phyloP scores from a whole-genome alignment of 2,113 vertebrate species.

The Mesembrinibis cayennensis region DNA sequence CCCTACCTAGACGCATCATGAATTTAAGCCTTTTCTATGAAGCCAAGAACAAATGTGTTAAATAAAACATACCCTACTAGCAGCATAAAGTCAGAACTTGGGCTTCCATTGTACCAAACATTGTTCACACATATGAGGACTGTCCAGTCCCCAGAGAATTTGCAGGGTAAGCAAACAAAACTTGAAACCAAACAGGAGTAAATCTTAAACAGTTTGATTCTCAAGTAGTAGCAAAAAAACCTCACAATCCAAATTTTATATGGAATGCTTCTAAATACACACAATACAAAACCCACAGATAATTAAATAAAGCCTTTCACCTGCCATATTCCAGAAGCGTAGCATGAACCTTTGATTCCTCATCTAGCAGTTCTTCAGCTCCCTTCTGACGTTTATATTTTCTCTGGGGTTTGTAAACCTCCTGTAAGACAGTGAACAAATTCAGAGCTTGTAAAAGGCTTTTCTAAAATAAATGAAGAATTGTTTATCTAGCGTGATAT shows the following conservation, averaged over 20 bases:
- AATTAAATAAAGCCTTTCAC: slow-evolving; percentile 63
- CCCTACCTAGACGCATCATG: neutral
- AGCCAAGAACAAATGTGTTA: neutral
- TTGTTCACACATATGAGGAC: neutral
- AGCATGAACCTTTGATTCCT: slow-evolving; percentile 93
- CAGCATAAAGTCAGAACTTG: neutral
- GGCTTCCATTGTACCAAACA: neutral
- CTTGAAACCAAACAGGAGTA: neutral
- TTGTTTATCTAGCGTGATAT: neutral
- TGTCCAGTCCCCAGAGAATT: neutral
- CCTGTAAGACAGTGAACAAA: slow-evolving; percentile 70
- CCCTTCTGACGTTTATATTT: slow-evolving; percentile 88
- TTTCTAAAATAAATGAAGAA: neutral
- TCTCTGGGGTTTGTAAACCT: slow-evolving; percentile 92
- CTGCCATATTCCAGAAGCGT: slow-evolving; percentile 95
- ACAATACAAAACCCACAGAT: neutral
- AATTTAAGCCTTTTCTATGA: neutral
- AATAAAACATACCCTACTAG: neutral
- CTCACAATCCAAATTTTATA: neutral
- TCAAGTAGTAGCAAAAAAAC: neutral
- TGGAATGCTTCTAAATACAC: neutral
- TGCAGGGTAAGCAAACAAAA: neutral
- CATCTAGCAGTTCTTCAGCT: slow-evolving; percentile 86
- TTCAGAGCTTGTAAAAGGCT: neutral
- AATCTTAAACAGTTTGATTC: neutral